These are phyloP conservation scores for Alces alces DNA, from an alignment of 2,113 vertebrate genomes.

Conservation along the genomic window DNA sequence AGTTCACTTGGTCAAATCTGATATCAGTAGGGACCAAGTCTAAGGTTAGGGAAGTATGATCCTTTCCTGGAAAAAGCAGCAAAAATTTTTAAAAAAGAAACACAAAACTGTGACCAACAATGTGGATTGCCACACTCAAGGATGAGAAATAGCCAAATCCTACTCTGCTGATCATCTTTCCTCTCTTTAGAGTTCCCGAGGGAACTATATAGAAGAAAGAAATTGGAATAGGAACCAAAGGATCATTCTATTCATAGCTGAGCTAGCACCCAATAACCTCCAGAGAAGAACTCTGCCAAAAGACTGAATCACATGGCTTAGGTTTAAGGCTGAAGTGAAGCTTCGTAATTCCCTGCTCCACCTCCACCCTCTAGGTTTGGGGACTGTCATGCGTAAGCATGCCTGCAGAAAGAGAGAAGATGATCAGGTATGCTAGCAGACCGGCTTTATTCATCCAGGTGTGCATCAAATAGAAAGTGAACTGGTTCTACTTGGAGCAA, in stretches of 20 bases:
- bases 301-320: background rate
- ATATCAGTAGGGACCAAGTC: background rate
- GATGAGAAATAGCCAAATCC: background rate
- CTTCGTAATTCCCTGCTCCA: background rate
- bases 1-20: background rate
- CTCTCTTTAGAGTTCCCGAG: background rate
- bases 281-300: background rate
- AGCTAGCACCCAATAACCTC: background rate
- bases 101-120: background rate
- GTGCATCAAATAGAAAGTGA: background rate
- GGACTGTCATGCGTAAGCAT: background rate
- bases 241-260: slow-evolving; percentile 33
- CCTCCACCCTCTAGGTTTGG: background rate
- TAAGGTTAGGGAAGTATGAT: background rate
- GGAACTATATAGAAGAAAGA: background rate
- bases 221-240: background rate
- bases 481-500: background rate
- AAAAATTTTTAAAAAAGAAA: background rate
- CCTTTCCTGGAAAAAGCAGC: background rate
- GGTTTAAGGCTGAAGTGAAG: background rate
- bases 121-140: background rate
- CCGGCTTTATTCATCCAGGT: background rate
- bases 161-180: background rate
- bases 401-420: background rate
- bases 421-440: background rate